phyloP scores from a whole-genome alignment of 2,888 invertebrate species.

The Archaeoteleia sp. region DNA sequence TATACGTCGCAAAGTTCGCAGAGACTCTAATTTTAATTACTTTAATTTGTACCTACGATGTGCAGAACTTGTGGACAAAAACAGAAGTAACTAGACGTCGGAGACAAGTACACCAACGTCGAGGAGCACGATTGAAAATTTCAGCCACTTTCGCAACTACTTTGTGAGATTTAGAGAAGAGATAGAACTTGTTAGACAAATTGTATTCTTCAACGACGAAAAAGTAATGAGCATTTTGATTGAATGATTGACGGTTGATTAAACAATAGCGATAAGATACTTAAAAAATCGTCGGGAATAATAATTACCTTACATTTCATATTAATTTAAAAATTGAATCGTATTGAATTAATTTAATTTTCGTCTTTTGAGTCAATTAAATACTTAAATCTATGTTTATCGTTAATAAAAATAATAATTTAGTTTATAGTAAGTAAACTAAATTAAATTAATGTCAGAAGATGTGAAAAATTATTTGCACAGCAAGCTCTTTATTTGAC shows the following conservation, averaged over 20 bases:
- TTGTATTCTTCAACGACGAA: conserved; percentile 44
- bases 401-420: no score
- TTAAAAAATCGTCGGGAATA: conserved; percentile 28
- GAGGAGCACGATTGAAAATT: conserved; percentile 46
- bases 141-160: conserved; percentile 47
- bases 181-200: conserved; percentile 44
- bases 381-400: no score
- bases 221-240: conserved; percentile 49
- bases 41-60: conserved; percentile 58
- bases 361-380: conserved; percentile 10
- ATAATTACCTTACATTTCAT: conserved; percentile 15
- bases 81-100: conserved; percentile 41
- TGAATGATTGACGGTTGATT: conserved; percentile 51
- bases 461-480: no score
- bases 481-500: no score
- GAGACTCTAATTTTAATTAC: conserved; percentile 64
- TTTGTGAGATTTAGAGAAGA: conserved; percentile 35
- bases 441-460: no score
- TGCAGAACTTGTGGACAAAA: conserved; percentile 38
- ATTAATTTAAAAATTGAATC: not conserved
- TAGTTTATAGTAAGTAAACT: no score
- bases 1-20: conserved; percentile 19
- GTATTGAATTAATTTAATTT: no score
- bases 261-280: conserved; percentile 1
- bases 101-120: conserved; percentile 39